Conservation (phyloP, 1,140 invertebrate genomes). For the Hypothenemus hampei region DNA sequence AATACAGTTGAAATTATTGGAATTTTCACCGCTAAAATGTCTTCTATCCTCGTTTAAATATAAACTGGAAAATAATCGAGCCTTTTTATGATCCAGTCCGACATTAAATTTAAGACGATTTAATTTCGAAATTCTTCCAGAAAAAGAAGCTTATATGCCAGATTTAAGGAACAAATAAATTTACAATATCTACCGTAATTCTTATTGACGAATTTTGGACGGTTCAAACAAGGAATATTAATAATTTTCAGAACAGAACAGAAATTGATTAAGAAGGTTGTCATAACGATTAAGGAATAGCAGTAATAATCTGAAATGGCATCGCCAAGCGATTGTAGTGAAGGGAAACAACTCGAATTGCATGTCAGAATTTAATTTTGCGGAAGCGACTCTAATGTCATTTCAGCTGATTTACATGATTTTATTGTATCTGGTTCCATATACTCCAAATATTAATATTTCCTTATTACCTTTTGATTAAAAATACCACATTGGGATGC, state of each 20-base stretch:
- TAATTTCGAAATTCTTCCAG: too few relatives aligned
- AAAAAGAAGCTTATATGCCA: too few relatives aligned
- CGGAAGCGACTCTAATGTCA: constrained; percentile 16
- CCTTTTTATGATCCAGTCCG: too few relatives aligned
- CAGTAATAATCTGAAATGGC: constrained; percentile 16
- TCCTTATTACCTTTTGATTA: constrained; percentile 9
- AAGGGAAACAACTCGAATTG: constrained; percentile 21
- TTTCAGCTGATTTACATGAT: constrained; percentile 23
- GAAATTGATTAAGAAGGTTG: constrained; percentile 9
- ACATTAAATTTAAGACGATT: too few relatives aligned
- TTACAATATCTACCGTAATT: too few relatives aligned
- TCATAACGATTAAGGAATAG: constrained; percentile 19
- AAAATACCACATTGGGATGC: background rate
- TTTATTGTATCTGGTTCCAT: constrained; percentile 18
- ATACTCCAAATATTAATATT: constrained; percentile 12
- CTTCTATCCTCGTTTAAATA: too few relatives aligned
- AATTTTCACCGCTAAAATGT: too few relatives aligned
- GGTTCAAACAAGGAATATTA: too few relatives aligned
- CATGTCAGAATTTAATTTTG: constrained; percentile 25
- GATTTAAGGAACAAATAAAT: too few relatives aligned
- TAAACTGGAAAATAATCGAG: too few relatives aligned
- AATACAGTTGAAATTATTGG: too few relatives aligned
- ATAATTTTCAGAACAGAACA: background rate
- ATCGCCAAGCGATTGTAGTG: constrained; percentile 11
- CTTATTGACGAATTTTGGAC: too few relatives aligned